phyloP scores from a whole-genome alignment of 2,888 invertebrate genomes.

The Nemurella pictetii region DNA sequence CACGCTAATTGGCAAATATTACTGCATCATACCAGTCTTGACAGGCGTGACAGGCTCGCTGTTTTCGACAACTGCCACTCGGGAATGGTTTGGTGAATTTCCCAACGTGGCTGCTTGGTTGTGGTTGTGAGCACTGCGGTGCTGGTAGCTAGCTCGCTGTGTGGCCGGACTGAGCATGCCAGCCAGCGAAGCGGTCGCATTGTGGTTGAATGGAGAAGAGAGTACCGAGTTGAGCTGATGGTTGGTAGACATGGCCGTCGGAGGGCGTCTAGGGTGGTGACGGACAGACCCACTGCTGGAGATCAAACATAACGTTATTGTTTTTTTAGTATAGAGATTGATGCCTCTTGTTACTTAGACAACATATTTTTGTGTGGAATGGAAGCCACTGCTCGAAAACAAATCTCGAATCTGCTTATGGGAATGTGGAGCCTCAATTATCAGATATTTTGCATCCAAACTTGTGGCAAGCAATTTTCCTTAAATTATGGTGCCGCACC shows the following conservation, averaged over 20 bases:
- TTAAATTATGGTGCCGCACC: too few species aligned
- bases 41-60: background rate
- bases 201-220: slow-evolving; percentile 38
- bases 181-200: slow-evolving; percentile 42
- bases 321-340: too few species aligned
- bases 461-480: too few species aligned
- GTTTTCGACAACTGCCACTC: slow-evolving; percentile 31
- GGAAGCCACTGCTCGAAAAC: too few species aligned
- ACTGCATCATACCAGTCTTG: background rate
- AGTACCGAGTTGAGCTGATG: slow-evolving; percentile 36
- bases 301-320: background rate
- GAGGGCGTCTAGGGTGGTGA: slow-evolving; percentile 40
- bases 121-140: slow-evolving; percentile 41
- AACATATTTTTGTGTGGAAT: too few species aligned
- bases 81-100: slow-evolving; percentile 39
- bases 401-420: too few species aligned
- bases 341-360: too few species aligned
- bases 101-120: slow-evolving; percentile 36
- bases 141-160: slow-evolving; percentile 41
- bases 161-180: slow-evolving; percentile 44
- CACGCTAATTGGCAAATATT: too few species aligned
- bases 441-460: too few species aligned
- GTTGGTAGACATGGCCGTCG: slow-evolving; percentile 34
- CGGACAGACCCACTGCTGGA: slow-evolving; percentile 36
- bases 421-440: too few species aligned